Base-by-base conservation (phyloP, 2,888 invertebrate species). In the Apeira syringaria region DNA sequence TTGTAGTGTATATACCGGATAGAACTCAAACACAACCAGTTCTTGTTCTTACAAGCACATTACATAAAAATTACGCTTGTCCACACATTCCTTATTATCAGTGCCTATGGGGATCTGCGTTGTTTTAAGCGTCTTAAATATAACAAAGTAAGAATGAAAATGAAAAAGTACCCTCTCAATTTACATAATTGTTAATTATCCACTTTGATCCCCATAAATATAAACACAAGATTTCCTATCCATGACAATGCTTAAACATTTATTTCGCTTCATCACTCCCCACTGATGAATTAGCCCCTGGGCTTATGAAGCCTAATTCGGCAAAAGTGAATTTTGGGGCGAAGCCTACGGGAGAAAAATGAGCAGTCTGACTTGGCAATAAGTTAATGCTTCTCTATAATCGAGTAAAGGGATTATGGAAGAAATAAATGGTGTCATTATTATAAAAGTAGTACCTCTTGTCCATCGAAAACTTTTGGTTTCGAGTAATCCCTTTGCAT, bases 251-350 rank as follows among this genome's bases (percentile, higher is more conserved):
- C 31, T 35, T 9, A 35, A 29, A 50, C 53, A 62, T 54, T 68
- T 65, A 74, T 74, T 70, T 61, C 62, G 74, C 74, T 34, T 67
- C 59, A 70, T 73, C 75, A 71, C 71, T 74, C 74, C 68, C 67
- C 49, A 59, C 64, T 74, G 75, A 81, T 81, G 74, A 83, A 86
- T 87, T 85, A 81, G 76, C 68, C 59, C 60, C 47, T 60, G 47
- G 68, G 74, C 72, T 80, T 77, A 81, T 74, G 73, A 73, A 55
- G 61, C 50, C 71, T 71, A 71, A 71, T 71, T 71, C 72, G 50
- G 50, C 66, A 72, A 74, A 78, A 83, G 80, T 82, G 80, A 82
- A 82, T 80, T 79, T 74, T 67, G 55, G 64, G 77, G 81, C 78
- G 69, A 69, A 69, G 65, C 66, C 65, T 44, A 54, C 62, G 58